Conservation (phyloP, 1,140 invertebrate genomes). For the Dinoponera quadriceps region DNA sequence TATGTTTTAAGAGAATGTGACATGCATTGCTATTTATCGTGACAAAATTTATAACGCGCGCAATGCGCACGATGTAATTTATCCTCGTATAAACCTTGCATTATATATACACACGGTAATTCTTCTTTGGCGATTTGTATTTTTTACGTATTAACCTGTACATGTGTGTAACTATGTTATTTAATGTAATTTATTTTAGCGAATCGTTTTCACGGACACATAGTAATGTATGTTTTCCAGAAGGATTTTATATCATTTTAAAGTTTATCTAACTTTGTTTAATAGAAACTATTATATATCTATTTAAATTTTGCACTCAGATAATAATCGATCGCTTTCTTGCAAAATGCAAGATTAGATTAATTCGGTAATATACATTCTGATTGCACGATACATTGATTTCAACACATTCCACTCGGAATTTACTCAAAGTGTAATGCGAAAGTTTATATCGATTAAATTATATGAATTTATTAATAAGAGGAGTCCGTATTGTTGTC, state of each 20-base stretch:
- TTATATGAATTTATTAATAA: slow-evolving; percentile 26
- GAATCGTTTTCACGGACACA: no score
- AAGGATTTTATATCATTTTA: no score
- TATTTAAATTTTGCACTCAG: no score
- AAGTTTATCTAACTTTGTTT: no score
- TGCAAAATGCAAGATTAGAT: no score
- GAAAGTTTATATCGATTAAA: slow-evolving; percentile 31
- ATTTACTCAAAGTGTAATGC: slow-evolving; percentile 10
- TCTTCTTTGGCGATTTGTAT: background rate
- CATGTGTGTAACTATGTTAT: no score
- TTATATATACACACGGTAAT: background rate
- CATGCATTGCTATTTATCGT: slow-evolving; percentile 1
- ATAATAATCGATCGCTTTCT: no score
- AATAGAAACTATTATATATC: no score
- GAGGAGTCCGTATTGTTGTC: background rate
- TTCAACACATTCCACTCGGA: background rate
- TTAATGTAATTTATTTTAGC: no score
- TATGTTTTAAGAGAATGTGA: background rate
- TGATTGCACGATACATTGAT: background rate
- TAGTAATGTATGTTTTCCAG: no score
- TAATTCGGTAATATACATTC: no score
- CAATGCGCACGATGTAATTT: slow-evolving; percentile 13
- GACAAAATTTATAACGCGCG: background rate
- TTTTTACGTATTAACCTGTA: background rate
- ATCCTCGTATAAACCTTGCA: background rate